Conservation (phyloP, 1,140 invertebrate genomes). For the Papilio helenus region DNA sequence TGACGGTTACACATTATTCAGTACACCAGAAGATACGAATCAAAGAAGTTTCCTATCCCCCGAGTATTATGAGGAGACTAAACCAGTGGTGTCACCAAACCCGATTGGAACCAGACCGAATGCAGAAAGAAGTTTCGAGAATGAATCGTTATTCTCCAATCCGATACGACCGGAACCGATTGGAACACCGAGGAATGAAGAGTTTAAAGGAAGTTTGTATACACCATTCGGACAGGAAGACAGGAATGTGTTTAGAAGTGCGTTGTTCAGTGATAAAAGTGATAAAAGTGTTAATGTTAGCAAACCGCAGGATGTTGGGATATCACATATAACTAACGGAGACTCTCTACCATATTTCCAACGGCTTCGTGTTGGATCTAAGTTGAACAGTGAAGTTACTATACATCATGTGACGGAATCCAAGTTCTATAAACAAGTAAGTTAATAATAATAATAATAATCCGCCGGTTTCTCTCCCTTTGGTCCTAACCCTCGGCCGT, state of each 20-base stretch:
- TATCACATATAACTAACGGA: conserved; percentile 53
- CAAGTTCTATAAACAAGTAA: conserved; percentile 81
- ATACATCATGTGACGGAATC: conserved; percentile 84
- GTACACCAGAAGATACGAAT: conserved; percentile 62
- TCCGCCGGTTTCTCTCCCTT: no score
- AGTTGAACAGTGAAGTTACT: conserved; percentile 84
- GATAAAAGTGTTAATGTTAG: conserved; percentile 44
- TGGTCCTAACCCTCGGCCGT: no score
- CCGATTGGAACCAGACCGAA: conserved; percentile 70
- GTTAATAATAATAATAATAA: no score
- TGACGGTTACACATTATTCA: conserved; percentile 76
- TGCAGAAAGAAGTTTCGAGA: conserved; percentile 51
- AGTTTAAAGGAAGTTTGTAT: conserved; percentile 60
- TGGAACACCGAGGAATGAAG: conserved; percentile 68
- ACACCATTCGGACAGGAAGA: conserved; percentile 78
- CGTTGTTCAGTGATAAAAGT: conserved; percentile 68
- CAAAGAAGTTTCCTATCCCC: conserved; percentile 63
- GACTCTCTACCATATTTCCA: conserved; percentile 82
- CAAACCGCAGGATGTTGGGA: conserved; percentile 45
- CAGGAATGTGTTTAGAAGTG: conserved; percentile 72
- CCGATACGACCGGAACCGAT: conserved; percentile 72
- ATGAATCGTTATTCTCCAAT: conserved; percentile 67
- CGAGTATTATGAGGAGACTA: conserved; percentile 64
- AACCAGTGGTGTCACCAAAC: conserved; percentile 65
- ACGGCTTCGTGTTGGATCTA: conserved; percentile 81